phyloP scores from a whole-genome alignment of 2,113 vertebrate species.

The Clarias macrocephalus region DNA sequence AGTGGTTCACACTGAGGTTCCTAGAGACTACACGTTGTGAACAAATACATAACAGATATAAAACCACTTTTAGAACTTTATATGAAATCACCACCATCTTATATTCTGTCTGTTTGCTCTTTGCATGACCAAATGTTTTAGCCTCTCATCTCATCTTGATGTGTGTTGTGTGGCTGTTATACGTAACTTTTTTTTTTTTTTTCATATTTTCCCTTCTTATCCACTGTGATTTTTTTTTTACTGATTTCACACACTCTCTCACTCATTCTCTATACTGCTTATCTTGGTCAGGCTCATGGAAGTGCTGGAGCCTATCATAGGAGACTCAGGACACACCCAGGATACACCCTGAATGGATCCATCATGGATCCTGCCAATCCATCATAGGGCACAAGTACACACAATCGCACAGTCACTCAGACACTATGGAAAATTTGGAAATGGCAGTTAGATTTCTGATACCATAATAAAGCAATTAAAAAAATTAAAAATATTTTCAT shows the following conservation, averaged over 20 bases:
- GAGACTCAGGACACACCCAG: no score
- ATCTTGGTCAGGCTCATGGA: no score
- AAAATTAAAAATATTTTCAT: background rate
- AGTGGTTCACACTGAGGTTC: background rate
- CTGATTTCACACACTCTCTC: no score
- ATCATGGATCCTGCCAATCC: no score
- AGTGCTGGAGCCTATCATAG: no score
- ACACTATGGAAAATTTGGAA: no score
- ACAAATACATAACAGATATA: background rate
- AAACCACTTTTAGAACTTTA: background rate
- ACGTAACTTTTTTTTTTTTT: background rate
- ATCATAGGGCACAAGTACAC: no score
- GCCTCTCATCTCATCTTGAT: background rate
- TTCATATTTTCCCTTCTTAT: background rate
- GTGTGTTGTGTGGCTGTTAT: background rate
- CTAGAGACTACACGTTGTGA: background rate
- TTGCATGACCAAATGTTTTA: background rate
- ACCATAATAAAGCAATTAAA: background rate
- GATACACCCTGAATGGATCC: no score
- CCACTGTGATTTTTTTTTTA: background rate
- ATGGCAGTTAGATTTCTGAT: background rate
- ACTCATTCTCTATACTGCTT: no score
- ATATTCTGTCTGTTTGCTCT: background rate
- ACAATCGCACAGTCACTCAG: no score
- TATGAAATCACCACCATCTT: background rate